These are phyloP conservation scores for Lasioglossum lativentre DNA, from an alignment of 2,888 invertebrate genomes.

Conservation along the genomic window DNA sequence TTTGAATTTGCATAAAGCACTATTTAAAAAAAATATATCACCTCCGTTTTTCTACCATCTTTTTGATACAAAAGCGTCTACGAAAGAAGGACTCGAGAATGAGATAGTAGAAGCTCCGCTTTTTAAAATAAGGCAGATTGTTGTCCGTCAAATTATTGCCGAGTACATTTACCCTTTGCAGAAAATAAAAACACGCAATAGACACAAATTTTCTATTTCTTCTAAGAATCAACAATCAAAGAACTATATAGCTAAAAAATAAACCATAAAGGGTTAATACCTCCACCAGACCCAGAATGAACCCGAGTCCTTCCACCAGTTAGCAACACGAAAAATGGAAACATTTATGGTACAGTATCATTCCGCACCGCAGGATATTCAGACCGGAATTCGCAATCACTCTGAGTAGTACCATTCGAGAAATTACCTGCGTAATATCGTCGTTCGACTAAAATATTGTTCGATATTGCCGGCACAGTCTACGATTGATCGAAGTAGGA, in stretches of 20 bases:
- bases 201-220: not conserved
- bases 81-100: no score
- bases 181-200: not conserved
- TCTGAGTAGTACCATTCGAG: not conserved
- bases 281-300: not conserved
- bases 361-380: not conserved
- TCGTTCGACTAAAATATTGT: slow-evolving; percentile 7
- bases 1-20: not conserved
- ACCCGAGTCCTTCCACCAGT: not conserved
- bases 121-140: no score
- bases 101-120: no score
- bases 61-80: no score
- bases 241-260: not conserved
- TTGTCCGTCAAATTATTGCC: no score
- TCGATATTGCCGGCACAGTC: not conserved
- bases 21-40: not conserved
- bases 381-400: not conserved
- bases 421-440: slow-evolving; percentile 2
- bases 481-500: not conserved
- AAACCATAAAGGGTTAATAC: not conserved
- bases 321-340: not conserved
- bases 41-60: no score
- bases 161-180: no score
- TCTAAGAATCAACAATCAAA: not conserved
- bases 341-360: not conserved